Evolutionary conservation across 2,888 invertebrate species (phyloP), one percentile per base, ranked within the genome.

Genomic region (Ceraclea dissimilis): DNA sequence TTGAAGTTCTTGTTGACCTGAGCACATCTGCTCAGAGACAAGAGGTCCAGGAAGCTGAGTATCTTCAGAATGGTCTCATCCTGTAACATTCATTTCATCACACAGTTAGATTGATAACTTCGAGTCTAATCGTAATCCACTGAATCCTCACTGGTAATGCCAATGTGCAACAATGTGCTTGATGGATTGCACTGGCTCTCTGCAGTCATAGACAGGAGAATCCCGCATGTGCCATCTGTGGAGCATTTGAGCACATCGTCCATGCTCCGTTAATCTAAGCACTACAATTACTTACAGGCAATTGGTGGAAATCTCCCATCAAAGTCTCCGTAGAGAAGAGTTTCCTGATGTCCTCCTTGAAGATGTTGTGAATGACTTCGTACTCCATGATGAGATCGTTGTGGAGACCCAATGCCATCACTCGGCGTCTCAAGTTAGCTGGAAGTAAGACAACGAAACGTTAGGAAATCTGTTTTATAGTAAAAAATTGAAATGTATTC

Each of bases 21-120:
- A 2, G 89, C 86, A 65, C 90, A 85, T 22, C 84, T 78, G 68
- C 86, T 86, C 11, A 93, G 71, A 0, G 92, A 89, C 63, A 81
- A 80, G 57, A 93, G 78, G 68, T 93, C 93, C 65, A 94, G 76
- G 69, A 86, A 88, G 64, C 83, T 82, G 69, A 93, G 82, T 64
- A 93, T 87, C 62, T 86, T 82, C 49, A 90, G 74, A 52, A 92
- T 80, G 2, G 91, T 84, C 77, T 94, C 94, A 68, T 88, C 85
- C 92, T 93, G 72, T 17, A 82, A 81, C 22, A 61, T n/a, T n/a
- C n/a, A n/a, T n/a, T n/a, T n/a, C n/a, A n/a, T n/a, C n/a, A n/a
- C n/a, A 57, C 62, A 56, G 48, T 47, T 46, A 20, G n/a, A n/a
- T n/a, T n/a, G n/a, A n/a, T n/a, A n/a, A n/a, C n/a, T n/a, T n/a